These are phyloP conservation scores for Gallinago jamesoni DNA, from an alignment of 2,113 vertebrate genomes.

Conservation along the genomic window DNA sequence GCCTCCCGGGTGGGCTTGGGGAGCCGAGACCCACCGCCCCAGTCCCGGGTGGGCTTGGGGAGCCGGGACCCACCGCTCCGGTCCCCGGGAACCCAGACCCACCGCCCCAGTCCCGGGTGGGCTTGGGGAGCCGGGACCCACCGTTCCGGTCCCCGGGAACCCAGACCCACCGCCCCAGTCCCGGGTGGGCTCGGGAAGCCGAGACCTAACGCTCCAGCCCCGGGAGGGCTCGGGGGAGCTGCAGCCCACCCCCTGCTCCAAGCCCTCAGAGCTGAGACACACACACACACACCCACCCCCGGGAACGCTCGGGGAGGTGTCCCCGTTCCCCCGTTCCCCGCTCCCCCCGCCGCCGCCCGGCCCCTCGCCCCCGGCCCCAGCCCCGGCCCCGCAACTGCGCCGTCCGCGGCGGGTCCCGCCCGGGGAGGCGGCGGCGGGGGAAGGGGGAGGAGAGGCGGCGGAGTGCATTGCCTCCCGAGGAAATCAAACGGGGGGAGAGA, in stretches of 20 bases:
- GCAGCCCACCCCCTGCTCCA: not conserved
- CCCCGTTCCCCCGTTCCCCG: not conserved
- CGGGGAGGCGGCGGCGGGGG: not conserved
- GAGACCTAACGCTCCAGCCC: too few relatives aligned
- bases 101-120: not conserved
- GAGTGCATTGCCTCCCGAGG: not conserved
- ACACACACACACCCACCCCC: too few relatives aligned
- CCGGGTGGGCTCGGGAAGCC: too few relatives aligned
- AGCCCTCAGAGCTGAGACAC: not conserved
- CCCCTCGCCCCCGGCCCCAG: not conserved
- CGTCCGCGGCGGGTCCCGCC: slow-evolving; percentile 1
- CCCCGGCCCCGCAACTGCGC: not conserved
- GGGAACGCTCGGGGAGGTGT: not conserved
- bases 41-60: not conserved
- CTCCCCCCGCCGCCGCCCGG: not conserved
- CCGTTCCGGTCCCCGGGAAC: too few relatives aligned
- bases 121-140: not conserved
- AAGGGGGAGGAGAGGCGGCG: slow-evolving; percentile 2
- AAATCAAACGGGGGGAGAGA: not conserved
- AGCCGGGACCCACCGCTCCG: not conserved
- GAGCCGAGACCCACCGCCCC: not conserved
- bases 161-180: too few relatives aligned
- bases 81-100: too few relatives aligned
- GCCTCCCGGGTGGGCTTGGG: not conserved
- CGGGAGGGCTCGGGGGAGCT: too few relatives aligned